Evolutionary conservation across 2,888 invertebrate species (phyloP).

Genomic region (Nemotelus nigrinus): DNA sequence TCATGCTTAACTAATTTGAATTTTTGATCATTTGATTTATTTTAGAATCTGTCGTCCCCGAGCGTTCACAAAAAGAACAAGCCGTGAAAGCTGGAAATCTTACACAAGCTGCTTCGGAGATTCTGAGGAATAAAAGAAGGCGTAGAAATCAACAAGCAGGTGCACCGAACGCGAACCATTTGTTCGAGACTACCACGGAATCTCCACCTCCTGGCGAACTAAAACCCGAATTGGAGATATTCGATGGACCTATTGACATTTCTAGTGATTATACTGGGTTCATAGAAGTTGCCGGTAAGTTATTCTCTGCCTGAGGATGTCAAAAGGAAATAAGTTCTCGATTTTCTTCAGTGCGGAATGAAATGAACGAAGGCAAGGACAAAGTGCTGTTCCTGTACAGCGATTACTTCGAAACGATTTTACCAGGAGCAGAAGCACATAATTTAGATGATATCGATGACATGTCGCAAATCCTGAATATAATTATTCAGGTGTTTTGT

Average conservation of each 20-base stretch:
- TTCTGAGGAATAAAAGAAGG: conserved; percentile 57
- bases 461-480: conserved; percentile 67
- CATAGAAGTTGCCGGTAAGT: conserved; percentile 82
- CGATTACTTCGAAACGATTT: conserved; percentile 77
- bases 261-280: conserved; percentile 86
- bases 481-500: conserved; percentile 76
- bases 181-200: conserved; percentile 22
- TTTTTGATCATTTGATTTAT: neutral
- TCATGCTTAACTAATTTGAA: neutral
- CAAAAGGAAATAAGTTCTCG: neutral
- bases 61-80: conserved; percentile 57
- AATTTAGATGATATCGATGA: conserved; percentile 63
- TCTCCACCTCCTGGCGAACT: conserved; percentile 2
- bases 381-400: conserved; percentile 75
- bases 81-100: conserved; percentile 58
- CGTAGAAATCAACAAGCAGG: conserved; percentile 54
- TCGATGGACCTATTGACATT: conserved; percentile 80
- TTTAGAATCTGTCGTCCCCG: conserved; percentile 49
- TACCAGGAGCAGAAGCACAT: conserved; percentile 71
- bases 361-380: conserved; percentile 65
- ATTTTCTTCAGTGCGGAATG: conserved; percentile 28
- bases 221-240: conserved; percentile 61
- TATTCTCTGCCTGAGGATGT: conserved; percentile 37
- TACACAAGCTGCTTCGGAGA: conserved; percentile 59
- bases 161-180: conserved; percentile 23